phyloP scores from a whole-genome alignment of 2,797 vertebrate species.

The Mus minutoides region DNA sequence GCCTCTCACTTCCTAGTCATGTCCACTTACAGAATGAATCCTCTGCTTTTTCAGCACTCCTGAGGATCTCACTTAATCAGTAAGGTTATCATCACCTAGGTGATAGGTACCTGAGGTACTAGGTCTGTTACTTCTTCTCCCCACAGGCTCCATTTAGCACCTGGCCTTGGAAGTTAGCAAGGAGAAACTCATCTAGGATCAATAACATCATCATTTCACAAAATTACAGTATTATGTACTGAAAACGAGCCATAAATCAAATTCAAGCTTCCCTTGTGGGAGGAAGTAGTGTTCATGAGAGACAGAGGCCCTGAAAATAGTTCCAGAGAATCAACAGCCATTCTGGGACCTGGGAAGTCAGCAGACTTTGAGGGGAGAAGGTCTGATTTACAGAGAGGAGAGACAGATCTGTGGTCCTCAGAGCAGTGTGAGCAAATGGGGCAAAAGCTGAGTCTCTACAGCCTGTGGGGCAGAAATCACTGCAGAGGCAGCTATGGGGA shows the following conservation, averaged over 20 bases:
- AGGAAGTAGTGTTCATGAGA: constrained; percentile 75
- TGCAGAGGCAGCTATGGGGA: background rate
- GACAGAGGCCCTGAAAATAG: constrained; percentile 54
- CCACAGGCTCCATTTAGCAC: constrained; percentile 86
- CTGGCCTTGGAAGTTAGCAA: constrained; percentile 89
- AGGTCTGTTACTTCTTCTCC: constrained; percentile 85
- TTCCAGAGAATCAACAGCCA: constrained; percentile 16
- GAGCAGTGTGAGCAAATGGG: background rate
- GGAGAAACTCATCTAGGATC: constrained; percentile 91
- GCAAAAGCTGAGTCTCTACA: background rate
- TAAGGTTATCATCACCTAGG: background rate
- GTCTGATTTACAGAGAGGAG: rapidly evolving
- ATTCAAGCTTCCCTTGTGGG: constrained; percentile 73
- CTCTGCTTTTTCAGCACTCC: background rate
- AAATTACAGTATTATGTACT: constrained; percentile 90
- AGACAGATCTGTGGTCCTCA: too few species aligned
- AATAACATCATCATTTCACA: constrained; percentile 92
- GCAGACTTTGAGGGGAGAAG: background rate
- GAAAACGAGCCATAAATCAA: constrained; percentile 90
- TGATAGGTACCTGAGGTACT: constrained; percentile 61
- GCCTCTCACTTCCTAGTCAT: rapidly evolving
- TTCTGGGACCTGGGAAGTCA: background rate
- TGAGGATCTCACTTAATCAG: constrained; percentile 78
- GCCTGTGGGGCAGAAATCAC: background rate
- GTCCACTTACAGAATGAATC: background rate